Conservation (phyloP, 2,888 invertebrate genomes). For the Drosophila eohydei region DNA sequence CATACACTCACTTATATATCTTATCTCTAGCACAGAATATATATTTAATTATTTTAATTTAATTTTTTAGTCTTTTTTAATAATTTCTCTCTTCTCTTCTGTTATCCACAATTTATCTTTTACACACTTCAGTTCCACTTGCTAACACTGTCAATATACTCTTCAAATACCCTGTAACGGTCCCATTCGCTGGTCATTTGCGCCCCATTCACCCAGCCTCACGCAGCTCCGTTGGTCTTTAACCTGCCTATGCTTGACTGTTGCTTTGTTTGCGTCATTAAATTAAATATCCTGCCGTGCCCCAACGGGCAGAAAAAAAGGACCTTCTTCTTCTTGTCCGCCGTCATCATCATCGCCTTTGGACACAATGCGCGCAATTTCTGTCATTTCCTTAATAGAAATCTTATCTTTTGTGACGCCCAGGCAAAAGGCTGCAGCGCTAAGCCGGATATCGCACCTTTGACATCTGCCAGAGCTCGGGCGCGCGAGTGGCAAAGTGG, state of each 20-base stretch:
- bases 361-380: slow-evolving; percentile 82
- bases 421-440: slow-evolving; percentile 24
- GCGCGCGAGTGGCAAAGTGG: slow-evolving; percentile 31
- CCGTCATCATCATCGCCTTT: slow-evolving; percentile 8
- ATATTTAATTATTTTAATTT: no score
- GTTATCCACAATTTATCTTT: not conserved
- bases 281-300: slow-evolving; percentile 74
- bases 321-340: slow-evolving; percentile 36
- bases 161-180: slow-evolving; percentile 10
- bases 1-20: no score
- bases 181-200: slow-evolving; percentile 67
- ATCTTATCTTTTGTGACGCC: slow-evolving; percentile 82
- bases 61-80: no score
- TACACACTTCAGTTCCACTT: not conserved
- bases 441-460: slow-evolving; percentile 80
- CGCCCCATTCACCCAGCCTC: slow-evolving; percentile 35
- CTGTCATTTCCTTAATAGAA: slow-evolving; percentile 85
- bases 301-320: slow-evolving; percentile 5
- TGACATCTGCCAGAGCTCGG: slow-evolving; percentile 66
- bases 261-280: slow-evolving; percentile 76
- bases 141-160: not conserved
- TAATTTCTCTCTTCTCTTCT: not conserved
- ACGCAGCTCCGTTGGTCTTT: slow-evolving; percentile 16
- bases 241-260: slow-evolving; percentile 39
- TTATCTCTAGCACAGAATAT: no score